Base-by-base conservation (phyloP, 2,888 invertebrate species). In the Macrosoma leucophasiata region DNA sequence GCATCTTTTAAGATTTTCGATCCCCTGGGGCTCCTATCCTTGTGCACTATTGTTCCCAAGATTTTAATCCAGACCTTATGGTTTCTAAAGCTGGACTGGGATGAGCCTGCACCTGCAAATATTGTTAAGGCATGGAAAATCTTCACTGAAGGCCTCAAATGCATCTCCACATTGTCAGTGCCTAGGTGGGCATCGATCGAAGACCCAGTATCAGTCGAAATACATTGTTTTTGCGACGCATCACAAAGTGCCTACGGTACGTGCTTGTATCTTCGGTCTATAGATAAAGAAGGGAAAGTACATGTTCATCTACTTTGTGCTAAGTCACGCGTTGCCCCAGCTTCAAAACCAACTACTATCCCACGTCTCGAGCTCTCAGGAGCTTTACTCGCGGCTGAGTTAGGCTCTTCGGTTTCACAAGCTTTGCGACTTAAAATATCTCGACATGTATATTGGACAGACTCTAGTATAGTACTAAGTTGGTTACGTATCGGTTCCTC, bases 41-140 rank as follows among this genome's bases (percentile, higher is more conserved):
- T 34, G n/a, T 47, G 40, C 14, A 41, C 39, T 13, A 43, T 49
- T 11, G 22, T 23, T 15, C 33, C 45, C n/a, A 49, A 49, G 44
- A 41, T 46, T 5, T 8, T 48, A 3, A 21, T 46, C 10, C 48
- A 48, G 21, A 13, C 17, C 3, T 14, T 48, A 20, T 48, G 46
- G 48, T 22, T 19, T 5, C 24, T 25, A 13, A 36, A 39, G 14
- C 6, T 29, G 1, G 37, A 30, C 8, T 43, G 45, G 48, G 46
- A 48, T 28, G 39, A 48, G 4, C 31, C 31, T 6, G 36, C 43
- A 6, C 29, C 37, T 10, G 8, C 29, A 7, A 22, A 32, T 2
- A 24, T 39, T 6, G 2, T 23, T 5, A 13, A 25, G 13, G 2
- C 18, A 3, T 41, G 44, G 36, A 13, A 31, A 5, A 30, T 28